Evolutionary conservation across 2,888 invertebrate species (phyloP), one percentile per base, ranked within the genome.

Genomic region (Salpingus planirostris): DNA sequence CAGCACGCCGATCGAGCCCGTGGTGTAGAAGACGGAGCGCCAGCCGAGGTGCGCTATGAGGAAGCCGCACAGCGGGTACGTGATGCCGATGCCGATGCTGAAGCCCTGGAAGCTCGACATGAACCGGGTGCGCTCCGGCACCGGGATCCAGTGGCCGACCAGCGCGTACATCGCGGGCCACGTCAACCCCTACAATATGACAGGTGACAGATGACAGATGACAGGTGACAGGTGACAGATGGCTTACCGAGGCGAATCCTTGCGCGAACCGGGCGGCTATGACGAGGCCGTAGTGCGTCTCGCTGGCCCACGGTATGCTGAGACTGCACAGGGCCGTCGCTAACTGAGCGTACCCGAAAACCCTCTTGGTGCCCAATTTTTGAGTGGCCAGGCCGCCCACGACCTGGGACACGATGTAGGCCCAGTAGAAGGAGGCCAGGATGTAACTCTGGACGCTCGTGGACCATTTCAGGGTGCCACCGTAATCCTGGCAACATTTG

Each of bases 61-160:
- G 55, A 78, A 77, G 21, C 80, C 80, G 52, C 78, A 78, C 22
- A 80, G 60, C 8, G 78, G 78, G 59, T 80, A 80, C 15, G 80
- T 80, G 46, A 80, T 58, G 5, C 80, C 80, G 43, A 80, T 80
- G 13, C 80, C 80, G 51, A 81, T 78, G 55, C 79, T 80, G 65
- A 80, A 80, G 52, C 80, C 78, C 71, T 80, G 75, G 60, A 81
- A 81, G 52, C 79, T 79, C 25, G 80, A 80, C 80, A 81, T 81
- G 55, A 81, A 81, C 33, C 80, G 68, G 30, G 78, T 79, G 29
- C 80, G 67, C 56, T 81, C 80, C 4, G 71, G 68, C n/a, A 77
- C 67, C 5, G 80, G 80, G 40, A 80, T 80, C 80, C 80, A 81
- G 47, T 74, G 74, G 2, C 78, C 80, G 14, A 80, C 80, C 35